Evolutionary conservation across 2,113 vertebrate genomes (phyloP).

Genomic region (Cebus imitator): DNA sequence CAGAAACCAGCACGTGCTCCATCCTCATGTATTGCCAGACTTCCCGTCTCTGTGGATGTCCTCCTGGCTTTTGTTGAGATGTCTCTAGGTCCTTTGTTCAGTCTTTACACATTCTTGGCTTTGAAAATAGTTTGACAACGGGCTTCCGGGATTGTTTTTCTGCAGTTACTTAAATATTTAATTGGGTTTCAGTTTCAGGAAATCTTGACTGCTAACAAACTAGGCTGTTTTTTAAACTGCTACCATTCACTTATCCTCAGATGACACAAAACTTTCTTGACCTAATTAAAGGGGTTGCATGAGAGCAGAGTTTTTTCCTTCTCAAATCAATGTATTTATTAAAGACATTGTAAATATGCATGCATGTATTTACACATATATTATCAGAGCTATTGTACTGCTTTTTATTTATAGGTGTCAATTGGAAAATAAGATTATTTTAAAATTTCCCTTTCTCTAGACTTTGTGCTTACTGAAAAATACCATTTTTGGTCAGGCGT

Average conservation of each 20-base stretch:
- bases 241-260: background rate
- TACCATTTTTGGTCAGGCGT: background rate
- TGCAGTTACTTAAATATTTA: constrained; percentile 10
- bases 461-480: background rate
- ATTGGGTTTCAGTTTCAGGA: constrained; percentile 39
- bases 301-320: background rate
- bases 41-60: background rate
- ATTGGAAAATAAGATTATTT: constrained; percentile 11
- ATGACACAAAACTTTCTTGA: background rate
- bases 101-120: constrained; percentile 49
- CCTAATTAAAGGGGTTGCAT: background rate
- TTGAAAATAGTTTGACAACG: constrained; percentile 56
- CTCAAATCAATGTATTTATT: background rate
- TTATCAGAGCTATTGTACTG: background rate
- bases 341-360: background rate
- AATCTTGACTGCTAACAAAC: background rate
- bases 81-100: constrained; percentile 43
- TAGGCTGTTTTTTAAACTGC: background rate
- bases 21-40: background rate
- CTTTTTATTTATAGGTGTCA: background rate
- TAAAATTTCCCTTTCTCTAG: constrained; percentile 3
- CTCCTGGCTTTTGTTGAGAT: constrained; percentile 38
- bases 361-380: background rate
- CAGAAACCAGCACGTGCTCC: constrained; percentile 7
- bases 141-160: constrained; percentile 52